Conservation (phyloP, 2,888 invertebrate species). For the Ormyrus pomaceus region DNA sequence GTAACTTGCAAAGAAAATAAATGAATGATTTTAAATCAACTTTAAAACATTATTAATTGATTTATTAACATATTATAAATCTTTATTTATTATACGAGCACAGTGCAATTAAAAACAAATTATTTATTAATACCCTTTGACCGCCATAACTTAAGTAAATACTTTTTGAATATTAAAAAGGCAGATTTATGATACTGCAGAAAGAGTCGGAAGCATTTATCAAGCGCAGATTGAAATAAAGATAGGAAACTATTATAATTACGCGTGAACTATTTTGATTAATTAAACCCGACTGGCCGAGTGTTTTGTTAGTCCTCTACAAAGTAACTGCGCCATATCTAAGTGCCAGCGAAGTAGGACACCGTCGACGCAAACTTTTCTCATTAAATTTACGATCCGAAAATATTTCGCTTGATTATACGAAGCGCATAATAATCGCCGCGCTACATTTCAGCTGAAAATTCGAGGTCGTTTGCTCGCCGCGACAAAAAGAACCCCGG, state of each 20-base stretch:
- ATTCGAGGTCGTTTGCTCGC: background rate
- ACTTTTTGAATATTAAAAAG: too few relatives aligned
- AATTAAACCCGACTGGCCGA: background rate
- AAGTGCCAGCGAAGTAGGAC: background rate
- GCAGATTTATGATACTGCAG: too few relatives aligned
- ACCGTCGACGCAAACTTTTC: background rate
- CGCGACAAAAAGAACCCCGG: background rate
- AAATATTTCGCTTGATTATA: constrained; percentile 3
- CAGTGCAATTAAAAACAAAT: too few relatives aligned
- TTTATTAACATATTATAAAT: too few relatives aligned
- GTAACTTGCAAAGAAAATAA: too few relatives aligned
- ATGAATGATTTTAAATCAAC: too few relatives aligned
- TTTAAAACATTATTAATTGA: too few relatives aligned
- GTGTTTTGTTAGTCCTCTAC: too few relatives aligned
- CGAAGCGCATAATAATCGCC: background rate
- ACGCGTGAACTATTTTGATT: constrained; percentile 23
- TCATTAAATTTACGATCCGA: constrained; percentile 13
- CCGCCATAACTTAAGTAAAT: too few relatives aligned
- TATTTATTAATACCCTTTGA: too few relatives aligned
- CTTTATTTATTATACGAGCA: too few relatives aligned
- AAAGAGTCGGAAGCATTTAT: too few relatives aligned
- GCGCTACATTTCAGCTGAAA: background rate
- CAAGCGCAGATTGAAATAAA: background rate
- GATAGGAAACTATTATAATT: background rate
- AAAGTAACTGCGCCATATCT: background rate